A percentile compares a stretch with the other conserved stretches of the same genome.
These are phyloP conservation scores for Hydriomena furcata DNA, from an alignment of 2,888 invertebrate genomes.

Conservation along the genomic window DNA sequence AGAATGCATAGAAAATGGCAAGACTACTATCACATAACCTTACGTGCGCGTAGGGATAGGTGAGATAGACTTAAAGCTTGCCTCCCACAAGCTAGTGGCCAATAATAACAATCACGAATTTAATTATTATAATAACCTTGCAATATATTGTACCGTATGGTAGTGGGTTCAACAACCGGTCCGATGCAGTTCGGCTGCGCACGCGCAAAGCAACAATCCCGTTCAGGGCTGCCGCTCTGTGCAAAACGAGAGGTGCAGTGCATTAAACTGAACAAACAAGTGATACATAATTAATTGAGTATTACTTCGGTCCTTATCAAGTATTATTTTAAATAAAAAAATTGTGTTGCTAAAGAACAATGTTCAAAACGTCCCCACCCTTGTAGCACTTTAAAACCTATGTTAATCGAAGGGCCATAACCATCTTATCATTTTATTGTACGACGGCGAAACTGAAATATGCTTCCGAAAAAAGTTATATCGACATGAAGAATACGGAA, in stretches of 20 bases:
- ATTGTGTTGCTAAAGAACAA: too few species aligned
- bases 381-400: too few species aligned
- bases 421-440: too few species aligned
- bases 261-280: neutral
- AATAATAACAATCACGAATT: conserved; percentile 53
- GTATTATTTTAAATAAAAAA: too few species aligned
- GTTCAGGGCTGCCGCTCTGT: conserved; percentile 28
- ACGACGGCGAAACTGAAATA: too few species aligned
- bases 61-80: conserved; percentile 6
- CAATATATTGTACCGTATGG: conserved; percentile 50
- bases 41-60: conserved; percentile 22
- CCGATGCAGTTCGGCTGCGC: conserved; percentile 57
- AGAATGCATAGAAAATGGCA: conserved; percentile 13
- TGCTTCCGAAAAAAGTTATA: too few species aligned
- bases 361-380: too few species aligned
- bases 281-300: too few species aligned
- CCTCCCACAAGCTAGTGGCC: conserved; percentile 38
- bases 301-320: too few species aligned
- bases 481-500: too few species aligned
- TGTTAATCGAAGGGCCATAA: too few species aligned
- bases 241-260: conserved; percentile 7
- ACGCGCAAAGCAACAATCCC: conserved; percentile 43
- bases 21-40: conserved; percentile 23
- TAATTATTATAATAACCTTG: conserved; percentile 51
- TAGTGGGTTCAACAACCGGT: conserved; percentile 62